phyloP scores from a whole-genome alignment of 2,888 invertebrate species.

The Caenorhabditis sp. region DNA sequence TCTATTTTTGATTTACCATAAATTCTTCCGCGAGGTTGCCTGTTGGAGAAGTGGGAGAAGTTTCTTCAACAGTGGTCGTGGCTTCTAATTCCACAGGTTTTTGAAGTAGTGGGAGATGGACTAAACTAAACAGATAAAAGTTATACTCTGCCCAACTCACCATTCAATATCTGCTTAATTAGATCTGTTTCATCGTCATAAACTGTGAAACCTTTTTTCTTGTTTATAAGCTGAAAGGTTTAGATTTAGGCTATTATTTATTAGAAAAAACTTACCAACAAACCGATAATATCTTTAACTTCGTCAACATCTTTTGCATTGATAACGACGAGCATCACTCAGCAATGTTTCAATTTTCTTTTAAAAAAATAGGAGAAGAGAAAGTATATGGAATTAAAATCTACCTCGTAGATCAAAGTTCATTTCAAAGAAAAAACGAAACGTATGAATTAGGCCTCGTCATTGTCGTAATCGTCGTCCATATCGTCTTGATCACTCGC shows the following conservation, averaged over 20 bases:
- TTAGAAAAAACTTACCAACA: not conserved
- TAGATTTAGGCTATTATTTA: not conserved
- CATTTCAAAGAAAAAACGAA: not conserved
- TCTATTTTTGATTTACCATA: no score
- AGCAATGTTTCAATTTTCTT: not conserved
- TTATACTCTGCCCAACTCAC: no score
- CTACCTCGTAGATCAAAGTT: not conserved
- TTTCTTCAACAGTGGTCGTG: no score
- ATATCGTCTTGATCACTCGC: conserved; percentile 2
- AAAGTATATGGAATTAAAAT: not conserved
- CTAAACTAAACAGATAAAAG: no score
- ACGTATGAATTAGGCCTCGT: not conserved
- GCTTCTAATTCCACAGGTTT: no score
- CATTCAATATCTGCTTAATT: not conserved
- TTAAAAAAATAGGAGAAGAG: not conserved
- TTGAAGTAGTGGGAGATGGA: no score
- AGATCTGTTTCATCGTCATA: not conserved
- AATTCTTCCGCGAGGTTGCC: no score
- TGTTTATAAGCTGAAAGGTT: not conserved
- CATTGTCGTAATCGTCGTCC: not conserved
- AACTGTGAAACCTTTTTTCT: not conserved
- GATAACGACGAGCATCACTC: not conserved
- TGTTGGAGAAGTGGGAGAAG: no score
- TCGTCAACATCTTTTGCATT: not conserved
- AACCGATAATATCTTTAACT: not conserved